Base-by-base conservation (phyloP, 1,140 invertebrate genomes). In the Drosophila biarmipes region DNA sequence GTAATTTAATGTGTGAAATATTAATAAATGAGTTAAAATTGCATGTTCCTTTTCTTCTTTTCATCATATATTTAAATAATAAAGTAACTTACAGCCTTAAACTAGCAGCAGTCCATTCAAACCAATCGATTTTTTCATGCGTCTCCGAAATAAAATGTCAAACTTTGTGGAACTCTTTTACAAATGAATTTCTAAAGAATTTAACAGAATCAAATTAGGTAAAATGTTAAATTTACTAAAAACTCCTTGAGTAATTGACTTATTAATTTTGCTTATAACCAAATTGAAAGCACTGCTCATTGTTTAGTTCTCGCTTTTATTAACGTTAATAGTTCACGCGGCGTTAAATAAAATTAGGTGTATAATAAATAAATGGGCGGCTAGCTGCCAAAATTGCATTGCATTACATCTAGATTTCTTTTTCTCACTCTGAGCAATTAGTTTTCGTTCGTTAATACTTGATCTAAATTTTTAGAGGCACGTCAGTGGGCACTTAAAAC, bases 351-450 rank as follows among this genome's bases (percentile, higher is more conserved):
- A 68, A 56, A 66, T 78, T 87, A 87, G 76, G 77, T 79, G 78
- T 55, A 78, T 56, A 84, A 57, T 81, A 87, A 71, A 86, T 73
- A 74, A 69, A 67, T 64, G 62, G 51, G 62, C 53, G 71, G 78
- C 78, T 73, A 64, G 40, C 69, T 75, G 76, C 82, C 71, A 68
- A 79, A 85, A 84, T 90, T 90, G 81, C 78, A 80, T 90, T 90
- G 68, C 19, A 73, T 72, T 89, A 69, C 46, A 29, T 73, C 75
- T 74, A 74, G 42, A 21, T 67, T 64, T 64, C 46, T 37, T 52
- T 24, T 48, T 59, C 49, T 59, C 31, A 31, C 38, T 54, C 46
- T 42, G 48, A 75, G 76, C 61, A 31, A 59, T 58, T 52, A 35
- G 48, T 27, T 68, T 38, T 68, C 40, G 21, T 66, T 78, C 27